Conservation (phyloP, 2,888 invertebrate species). For the Drosophila emarginata region DNA sequence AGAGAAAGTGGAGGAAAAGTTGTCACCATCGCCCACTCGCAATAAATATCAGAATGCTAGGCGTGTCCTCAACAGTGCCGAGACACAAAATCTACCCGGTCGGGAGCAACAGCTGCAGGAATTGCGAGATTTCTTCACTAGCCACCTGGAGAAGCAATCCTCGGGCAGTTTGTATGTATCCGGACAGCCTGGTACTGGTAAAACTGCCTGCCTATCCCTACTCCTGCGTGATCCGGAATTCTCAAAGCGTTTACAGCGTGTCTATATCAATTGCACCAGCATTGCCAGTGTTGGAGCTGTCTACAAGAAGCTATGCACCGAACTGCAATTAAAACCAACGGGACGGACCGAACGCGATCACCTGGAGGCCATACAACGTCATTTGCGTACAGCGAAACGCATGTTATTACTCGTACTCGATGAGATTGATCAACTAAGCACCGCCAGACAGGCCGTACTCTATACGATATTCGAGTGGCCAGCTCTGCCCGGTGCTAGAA, state of each 20-base stretch:
- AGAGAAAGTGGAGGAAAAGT: slow-evolving; percentile 2
- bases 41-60: slow-evolving; percentile 82
- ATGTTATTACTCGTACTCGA: slow-evolving; percentile 94
- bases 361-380: slow-evolving; percentile 87
- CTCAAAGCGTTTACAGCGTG: slow-evolving; percentile 83
- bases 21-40: slow-evolving; percentile 48
- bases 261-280: slow-evolving; percentile 93
- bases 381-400: slow-evolving; percentile 85
- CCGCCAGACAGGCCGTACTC: slow-evolving; percentile 90
- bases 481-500: slow-evolving; percentile 85
- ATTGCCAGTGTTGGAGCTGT: slow-evolving; percentile 92
- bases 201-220: slow-evolving; percentile 93
- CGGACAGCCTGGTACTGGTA: slow-evolving; percentile 97
- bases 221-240: slow-evolving; percentile 86
- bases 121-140: slow-evolving; percentile 87
- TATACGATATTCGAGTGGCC: slow-evolving; percentile 98
- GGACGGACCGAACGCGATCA: slow-evolving; percentile 87
- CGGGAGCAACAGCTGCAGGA: slow-evolving; percentile 90
- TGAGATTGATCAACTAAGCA: slow-evolving; percentile 96
- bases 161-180: slow-evolving; percentile 96
- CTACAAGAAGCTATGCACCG: slow-evolving; percentile 89
- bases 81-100: slow-evolving; percentile 86
- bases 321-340: slow-evolving; percentile 85
- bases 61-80: slow-evolving; percentile 80
- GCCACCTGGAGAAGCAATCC: slow-evolving; percentile 85